These are phyloP conservation scores for Callyntrura guangdongensis DNA, from an alignment of 2,888 invertebrate species.

Conservation along the genomic window DNA sequence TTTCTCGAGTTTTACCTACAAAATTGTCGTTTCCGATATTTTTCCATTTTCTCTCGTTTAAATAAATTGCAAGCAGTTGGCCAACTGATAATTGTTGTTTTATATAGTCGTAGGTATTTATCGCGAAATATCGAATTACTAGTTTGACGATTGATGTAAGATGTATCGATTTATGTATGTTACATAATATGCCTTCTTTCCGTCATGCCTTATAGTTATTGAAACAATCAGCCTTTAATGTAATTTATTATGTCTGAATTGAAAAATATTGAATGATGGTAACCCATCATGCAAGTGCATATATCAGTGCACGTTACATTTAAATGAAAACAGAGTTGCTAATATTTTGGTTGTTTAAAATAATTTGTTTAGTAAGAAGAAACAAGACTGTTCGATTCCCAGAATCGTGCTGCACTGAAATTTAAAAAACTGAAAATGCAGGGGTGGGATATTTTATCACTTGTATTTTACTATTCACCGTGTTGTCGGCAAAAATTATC, in stretches of 20 bases:
- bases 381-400: constrained; percentile 76
- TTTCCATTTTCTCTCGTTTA: neutral
- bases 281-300: neutral
- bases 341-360: constrained; percentile 29
- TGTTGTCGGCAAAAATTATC: constrained; percentile 6
- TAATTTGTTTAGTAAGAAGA: constrained; percentile 46
- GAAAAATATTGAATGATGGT: no score
- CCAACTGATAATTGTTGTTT: neutral
- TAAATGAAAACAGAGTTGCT: constrained; percentile 10
- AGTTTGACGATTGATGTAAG: neutral
- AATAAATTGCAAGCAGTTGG: no score
- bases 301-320: neutral
- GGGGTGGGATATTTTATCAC: constrained; percentile 71
- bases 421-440: constrained; percentile 62
- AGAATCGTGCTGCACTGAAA: constrained; percentile 76
- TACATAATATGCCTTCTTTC: neutral
- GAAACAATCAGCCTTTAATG: neutral
- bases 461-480: constrained; percentile 43
- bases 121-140: neutral
- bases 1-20: neutral
- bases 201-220: neutral
- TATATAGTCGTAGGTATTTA: neutral
- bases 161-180: neutral
- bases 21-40: neutral
- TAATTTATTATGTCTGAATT: no score